Evolutionary conservation across 2,888 invertebrate species (phyloP), one percentile per base, ranked within the genome.

Genomic region (Psylliodes chrysocephalus): DNA sequence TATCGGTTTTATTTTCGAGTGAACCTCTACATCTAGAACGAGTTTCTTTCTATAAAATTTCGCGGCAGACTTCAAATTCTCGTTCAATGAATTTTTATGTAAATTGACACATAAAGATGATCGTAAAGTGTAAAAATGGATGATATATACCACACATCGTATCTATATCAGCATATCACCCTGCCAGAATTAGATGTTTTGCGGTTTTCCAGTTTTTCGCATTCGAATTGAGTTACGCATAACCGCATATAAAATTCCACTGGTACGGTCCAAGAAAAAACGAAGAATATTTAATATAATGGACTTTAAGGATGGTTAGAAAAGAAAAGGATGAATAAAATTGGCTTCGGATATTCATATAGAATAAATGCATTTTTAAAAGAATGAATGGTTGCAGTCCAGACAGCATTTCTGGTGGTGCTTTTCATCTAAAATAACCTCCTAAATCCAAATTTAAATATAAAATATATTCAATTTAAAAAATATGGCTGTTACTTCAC

Each of bases 201-300:
- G 46, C 73, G 72, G 70, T 70, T 71, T 77, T 75, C n/a, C 72
- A 72, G 71, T 71, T 70, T 71, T 77, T 77, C 72, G 77, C 75
- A 78, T 78, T 78, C 78, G 77, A 78, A 77, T 77, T 75, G 73
- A 70, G 77, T 74, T 72, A 74, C 75, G 73, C 75, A 75, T 77
- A 78, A 79, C 77, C 78, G 76, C 76, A 78, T 77, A 77, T n/a
- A n/a, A n/a, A n/a, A n/a, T 77, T 78, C 30, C 44, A 46, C 19
- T 54, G 55, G 14, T 44, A 44, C 74, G 74, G 73, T 72, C 73
- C 1, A 46, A 33, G 33, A 33, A 10, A 8, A 4, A 22, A 22
- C 22, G n/a, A n/a, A n/a, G n/a, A n/a, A n/a, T n/a, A n/a, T n/a
- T n/a, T n/a, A n/a, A n/a, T n/a, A n/a, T n/a, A n/a, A n/a, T n/a